These are phyloP conservation scores for Papilio glaucus DNA, from an alignment of 1,140 invertebrate genomes.

Conservation along the genomic window DNA sequence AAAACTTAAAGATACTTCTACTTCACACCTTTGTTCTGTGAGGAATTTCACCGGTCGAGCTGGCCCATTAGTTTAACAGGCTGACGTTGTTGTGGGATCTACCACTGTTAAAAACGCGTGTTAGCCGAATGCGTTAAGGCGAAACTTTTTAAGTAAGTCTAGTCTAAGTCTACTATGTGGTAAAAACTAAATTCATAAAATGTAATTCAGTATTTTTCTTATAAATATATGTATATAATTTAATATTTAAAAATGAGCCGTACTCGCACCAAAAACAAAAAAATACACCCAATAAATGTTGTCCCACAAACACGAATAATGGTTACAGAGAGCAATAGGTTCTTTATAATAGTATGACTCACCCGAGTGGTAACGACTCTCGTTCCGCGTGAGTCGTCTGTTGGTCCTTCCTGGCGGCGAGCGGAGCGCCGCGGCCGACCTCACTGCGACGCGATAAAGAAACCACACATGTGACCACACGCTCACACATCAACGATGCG, in stretches of 20 bases:
- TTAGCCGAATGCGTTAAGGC: no score
- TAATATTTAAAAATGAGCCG: neutral
- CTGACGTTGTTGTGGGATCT: no score
- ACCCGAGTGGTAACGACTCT: constrained; percentile 98
- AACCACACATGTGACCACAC: constrained; percentile 56
- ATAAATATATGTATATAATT: no score
- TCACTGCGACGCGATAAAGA: constrained; percentile 74
- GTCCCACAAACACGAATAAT: constrained; percentile 29
- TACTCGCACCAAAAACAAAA: constrained; percentile 13
- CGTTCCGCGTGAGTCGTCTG: constrained; percentile 95
- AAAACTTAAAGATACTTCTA: no score
- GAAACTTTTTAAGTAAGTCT: no score
- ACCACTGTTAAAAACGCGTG: no score
- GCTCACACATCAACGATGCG: constrained; percentile 56
- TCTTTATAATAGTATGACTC: constrained; percentile 77
- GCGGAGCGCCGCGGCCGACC: constrained; percentile 74
- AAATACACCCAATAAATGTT: constrained; percentile 1
- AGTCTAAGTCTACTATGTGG: no score
- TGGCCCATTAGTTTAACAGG: no score
- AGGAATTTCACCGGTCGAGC: no score
- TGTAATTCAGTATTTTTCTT: no score
- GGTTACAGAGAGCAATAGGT: constrained; percentile 36
- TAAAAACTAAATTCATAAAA: no score
- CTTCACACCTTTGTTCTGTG: no score
- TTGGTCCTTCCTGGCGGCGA: constrained; percentile 90